Conservation (phyloP, 1,140 invertebrate species). For the Drosophila grimshawi region DNA sequence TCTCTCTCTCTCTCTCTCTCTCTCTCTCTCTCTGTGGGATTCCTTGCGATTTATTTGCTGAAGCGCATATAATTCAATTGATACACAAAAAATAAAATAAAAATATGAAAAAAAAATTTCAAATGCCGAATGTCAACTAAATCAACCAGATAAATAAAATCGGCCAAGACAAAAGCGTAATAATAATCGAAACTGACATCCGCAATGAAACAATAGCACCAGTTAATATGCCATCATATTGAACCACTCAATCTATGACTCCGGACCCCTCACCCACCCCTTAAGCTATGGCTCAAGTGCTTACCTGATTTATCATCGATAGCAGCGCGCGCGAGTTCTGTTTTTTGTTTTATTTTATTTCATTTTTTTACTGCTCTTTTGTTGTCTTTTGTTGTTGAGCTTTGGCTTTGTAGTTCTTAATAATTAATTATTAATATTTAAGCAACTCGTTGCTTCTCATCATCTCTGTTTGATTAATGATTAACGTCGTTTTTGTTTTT, state of each 20-base stretch:
- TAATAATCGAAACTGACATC: slow-evolving; percentile 74
- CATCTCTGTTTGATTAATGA: slow-evolving; percentile 69
- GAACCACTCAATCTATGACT: background rate
- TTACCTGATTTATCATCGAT: slow-evolving; percentile 58
- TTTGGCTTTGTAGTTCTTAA: slow-evolving; percentile 55
- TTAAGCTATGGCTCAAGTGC: slow-evolving; percentile 17
- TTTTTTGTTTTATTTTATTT: slow-evolving; percentile 27
- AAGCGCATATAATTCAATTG: slow-evolving; percentile 38
- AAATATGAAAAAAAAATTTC: background rate
- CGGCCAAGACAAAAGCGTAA: slow-evolving; percentile 30
- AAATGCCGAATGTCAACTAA: slow-evolving; percentile 32
- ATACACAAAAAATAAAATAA: slow-evolving; percentile 2
- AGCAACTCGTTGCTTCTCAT: slow-evolving; percentile 63
- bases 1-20: slow-evolving; percentile 16
- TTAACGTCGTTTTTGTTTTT: slow-evolving; percentile 49
- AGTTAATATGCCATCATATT: slow-evolving; percentile 34
- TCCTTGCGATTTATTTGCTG: slow-evolving; percentile 25
- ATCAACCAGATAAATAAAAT: slow-evolving; percentile 14
- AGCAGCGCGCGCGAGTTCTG: slow-evolving; percentile 61
- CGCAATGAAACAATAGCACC: slow-evolving; percentile 66
- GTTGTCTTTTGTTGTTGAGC: slow-evolving; percentile 26
- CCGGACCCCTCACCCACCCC: background rate
- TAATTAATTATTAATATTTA: slow-evolving; percentile 81
- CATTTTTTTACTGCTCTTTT: no score
- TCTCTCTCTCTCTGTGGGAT: background rate